Evolutionary conservation across 2,797 vertebrate genomes (phyloP).

Genomic region (Mus caroli): DNA sequence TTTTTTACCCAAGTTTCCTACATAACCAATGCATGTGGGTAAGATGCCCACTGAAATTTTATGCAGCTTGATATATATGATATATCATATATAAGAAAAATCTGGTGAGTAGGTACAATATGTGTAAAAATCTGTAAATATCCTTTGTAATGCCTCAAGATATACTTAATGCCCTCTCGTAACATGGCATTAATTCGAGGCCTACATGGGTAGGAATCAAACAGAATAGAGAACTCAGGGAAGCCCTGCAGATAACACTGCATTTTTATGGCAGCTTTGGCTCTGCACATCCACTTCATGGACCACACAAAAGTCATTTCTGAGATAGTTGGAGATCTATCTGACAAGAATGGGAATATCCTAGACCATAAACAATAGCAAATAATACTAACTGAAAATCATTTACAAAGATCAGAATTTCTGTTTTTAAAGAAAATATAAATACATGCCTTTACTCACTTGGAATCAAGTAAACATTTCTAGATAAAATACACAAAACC

Average conservation of each 20-base stretch:
- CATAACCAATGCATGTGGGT: background rate
- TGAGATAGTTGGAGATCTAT: slow-evolving; percentile 21
- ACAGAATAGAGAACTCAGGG: background rate
- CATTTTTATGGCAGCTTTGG: slow-evolving; percentile 9
- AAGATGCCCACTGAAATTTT: background rate
- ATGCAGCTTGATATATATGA: slow-evolving; percentile 5
- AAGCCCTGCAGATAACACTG: background rate
- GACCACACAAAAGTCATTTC: slow-evolving; percentile 13
- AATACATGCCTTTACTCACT: background rate
- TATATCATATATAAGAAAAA: background rate
- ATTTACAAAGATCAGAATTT: slow-evolving; percentile 15
- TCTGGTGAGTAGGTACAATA: slow-evolving; percentile 27
- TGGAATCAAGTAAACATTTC: slow-evolving; percentile 28
- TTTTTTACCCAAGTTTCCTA: slow-evolving; percentile 18
- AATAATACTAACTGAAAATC: slow-evolving; percentile 30
- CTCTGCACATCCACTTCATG: background rate
- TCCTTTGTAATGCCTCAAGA: background rate
- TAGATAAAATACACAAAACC: background rate
- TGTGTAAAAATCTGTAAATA: slow-evolving; percentile 34
- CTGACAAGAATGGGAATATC: background rate
- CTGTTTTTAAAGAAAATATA: slow-evolving; percentile 55
- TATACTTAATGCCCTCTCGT: background rate
- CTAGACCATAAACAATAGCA: slow-evolving; percentile 46
- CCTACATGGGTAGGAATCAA: background rate
- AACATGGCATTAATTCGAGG: background rate